phyloP scores from a whole-genome alignment of 2,888 invertebrate genomes.

The Bimastos eiseni region DNA sequence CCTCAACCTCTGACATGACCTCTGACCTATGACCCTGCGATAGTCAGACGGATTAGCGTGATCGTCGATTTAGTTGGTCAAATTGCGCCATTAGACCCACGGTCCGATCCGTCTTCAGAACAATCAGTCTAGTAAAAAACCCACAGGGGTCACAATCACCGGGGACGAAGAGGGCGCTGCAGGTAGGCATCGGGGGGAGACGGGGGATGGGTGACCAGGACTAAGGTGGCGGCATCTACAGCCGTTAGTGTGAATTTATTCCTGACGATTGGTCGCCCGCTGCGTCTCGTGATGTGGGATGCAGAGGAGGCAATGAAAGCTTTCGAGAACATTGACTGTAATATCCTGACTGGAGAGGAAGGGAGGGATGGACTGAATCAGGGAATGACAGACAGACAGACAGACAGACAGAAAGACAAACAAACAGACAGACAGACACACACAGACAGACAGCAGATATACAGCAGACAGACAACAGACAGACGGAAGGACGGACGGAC shows the following conservation, averaged over 20 bases:
- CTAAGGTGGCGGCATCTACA: background rate
- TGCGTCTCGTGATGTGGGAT: background rate
- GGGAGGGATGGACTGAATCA: background rate
- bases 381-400: background rate
- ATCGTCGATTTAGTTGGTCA: slow-evolving; percentile 13
- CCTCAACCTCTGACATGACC: too few relatives aligned
- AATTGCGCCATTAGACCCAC: background rate
- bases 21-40: background rate
- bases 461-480: too few relatives aligned
- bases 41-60: background rate
- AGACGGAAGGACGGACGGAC: background rate
- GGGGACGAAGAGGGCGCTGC: background rate
- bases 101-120: background rate
- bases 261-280: slow-evolving; percentile 3
- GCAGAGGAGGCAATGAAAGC: background rate
- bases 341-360: background rate
- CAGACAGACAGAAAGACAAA: background rate
- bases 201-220: too few relatives aligned
- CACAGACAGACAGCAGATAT: too few relatives aligned
- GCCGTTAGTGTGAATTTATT: background rate
- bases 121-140: background rate
- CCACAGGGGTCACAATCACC: background rate
- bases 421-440: too few relatives aligned
- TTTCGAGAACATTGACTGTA: background rate
- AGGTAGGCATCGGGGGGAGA: background rate